Evolutionary conservation across 2,797 vertebrate species (phyloP).

Genomic region (Coilia nasus): DNA sequence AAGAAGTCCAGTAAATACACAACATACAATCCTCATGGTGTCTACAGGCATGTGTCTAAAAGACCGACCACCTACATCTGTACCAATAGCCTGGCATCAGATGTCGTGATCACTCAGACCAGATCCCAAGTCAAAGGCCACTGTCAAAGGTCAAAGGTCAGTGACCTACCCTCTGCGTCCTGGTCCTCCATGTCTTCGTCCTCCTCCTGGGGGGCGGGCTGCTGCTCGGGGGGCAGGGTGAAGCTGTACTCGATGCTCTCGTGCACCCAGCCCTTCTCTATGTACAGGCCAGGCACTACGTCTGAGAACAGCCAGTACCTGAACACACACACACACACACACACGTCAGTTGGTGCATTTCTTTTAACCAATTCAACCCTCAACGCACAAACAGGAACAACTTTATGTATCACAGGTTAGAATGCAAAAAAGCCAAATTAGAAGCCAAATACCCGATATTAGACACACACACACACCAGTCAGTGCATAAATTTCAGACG

Average conservation of each 20-base stretch:
- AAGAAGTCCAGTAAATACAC: too few species aligned
- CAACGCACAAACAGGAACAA: constrained; percentile 39
- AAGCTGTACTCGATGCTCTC: constrained; percentile 92
- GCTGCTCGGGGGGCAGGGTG: constrained; percentile 77
- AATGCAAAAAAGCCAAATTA: too few species aligned
- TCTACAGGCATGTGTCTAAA: too few species aligned
- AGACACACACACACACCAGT: too few species aligned
- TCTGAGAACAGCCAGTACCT: constrained; percentile 99
- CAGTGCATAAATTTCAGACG: too few species aligned
- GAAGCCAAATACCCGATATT: too few species aligned
- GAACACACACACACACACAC: constrained; percentile 8
- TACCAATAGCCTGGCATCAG: too few species aligned
- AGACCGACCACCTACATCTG: too few species aligned
- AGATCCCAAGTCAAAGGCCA: not conserved
- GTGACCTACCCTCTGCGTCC: constrained; percentile 60
- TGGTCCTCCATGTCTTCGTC: constrained; percentile 58
- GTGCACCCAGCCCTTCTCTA: constrained; percentile 98
- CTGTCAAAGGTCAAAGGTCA: not conserved
- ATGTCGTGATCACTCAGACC: too few species aligned
- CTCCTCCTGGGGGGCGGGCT: constrained; percentile 52
- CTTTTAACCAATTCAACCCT: too few species aligned
- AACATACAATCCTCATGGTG: too few species aligned
- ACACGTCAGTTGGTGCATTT: not conserved
- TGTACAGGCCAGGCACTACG: constrained; percentile 92
- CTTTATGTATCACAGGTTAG: too few species aligned